Percentiles rank a stretch among this genome's conserved stretches.
These are phyloP conservation scores for Ramphastos sulfuratus DNA, from an alignment of 2,113 vertebrate species.

Conservation along the genomic window DNA sequence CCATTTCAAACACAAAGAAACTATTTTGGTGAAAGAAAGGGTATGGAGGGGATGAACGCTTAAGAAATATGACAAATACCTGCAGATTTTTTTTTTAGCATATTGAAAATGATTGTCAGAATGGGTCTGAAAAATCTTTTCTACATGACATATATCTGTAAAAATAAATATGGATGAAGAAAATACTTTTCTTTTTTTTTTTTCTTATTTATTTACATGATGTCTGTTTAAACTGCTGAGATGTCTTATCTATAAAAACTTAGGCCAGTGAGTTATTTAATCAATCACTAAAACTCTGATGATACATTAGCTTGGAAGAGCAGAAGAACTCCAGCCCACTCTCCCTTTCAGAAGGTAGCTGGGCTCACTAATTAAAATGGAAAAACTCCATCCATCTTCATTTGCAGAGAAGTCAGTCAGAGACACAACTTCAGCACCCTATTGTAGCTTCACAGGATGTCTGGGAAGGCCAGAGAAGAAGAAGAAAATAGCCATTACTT, in stretches of 20 bases:
- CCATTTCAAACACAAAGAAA: background rate
- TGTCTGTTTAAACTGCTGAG: background rate
- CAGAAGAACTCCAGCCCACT: slow-evolving; percentile 7
- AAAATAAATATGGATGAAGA: background rate
- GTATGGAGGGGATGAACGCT: background rate
- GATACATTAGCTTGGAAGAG: slow-evolving; percentile 32
- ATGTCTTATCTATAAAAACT: background rate
- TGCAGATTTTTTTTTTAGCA: background rate
- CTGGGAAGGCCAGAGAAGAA: background rate
- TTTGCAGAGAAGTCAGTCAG: slow-evolving; percentile 28
- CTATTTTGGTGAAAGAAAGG: background rate
- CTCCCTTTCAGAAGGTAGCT: slow-evolving; percentile 24
- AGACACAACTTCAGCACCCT: background rate
- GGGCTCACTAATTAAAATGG: slow-evolving; percentile 58
- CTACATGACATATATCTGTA: background rate
- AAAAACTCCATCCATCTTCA: slow-evolving; percentile 58
- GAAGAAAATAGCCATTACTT: slow-evolving; percentile 30
- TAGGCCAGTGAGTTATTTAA: background rate
- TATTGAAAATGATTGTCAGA: background rate
- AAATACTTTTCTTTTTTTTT: background rate
- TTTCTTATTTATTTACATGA: background rate
- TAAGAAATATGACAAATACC: background rate
- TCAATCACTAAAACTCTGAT: slow-evolving; percentile 30
- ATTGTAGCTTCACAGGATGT: background rate
- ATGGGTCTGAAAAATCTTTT: background rate